Percentiles rank a stretch among this genome's conserved stretches.
phyloP scores from a whole-genome alignment of 2,888 invertebrate genomes.

The Thereva nobilitata region DNA sequence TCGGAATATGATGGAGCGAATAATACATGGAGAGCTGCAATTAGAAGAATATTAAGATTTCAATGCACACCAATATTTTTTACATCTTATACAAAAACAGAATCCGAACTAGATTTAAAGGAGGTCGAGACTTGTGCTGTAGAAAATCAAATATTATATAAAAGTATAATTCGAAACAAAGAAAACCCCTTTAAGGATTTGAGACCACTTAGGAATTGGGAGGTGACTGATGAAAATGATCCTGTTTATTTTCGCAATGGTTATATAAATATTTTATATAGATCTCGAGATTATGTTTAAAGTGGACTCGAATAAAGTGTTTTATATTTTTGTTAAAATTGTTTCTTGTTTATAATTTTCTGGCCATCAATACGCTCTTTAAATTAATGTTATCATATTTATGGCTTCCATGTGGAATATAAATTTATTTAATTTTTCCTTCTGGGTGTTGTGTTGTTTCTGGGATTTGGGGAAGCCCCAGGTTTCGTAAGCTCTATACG shows the following conservation, averaged over 20 bases:
- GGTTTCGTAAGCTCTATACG: too few relatives aligned
- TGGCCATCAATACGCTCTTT: too few relatives aligned
- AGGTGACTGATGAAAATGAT: slow-evolving; percentile 44
- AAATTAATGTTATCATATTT: too few relatives aligned
- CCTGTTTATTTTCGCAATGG: slow-evolving; percentile 50
- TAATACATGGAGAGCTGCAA: slow-evolving; percentile 44
- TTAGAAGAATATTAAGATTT: slow-evolving; percentile 45
- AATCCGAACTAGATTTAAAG: slow-evolving; percentile 47
- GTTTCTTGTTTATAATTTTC: too few relatives aligned
- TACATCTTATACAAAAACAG: slow-evolving; percentile 49
- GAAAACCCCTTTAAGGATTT: slow-evolving; percentile 51
- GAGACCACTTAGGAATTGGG: slow-evolving; percentile 48
- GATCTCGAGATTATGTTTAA: too few relatives aligned
- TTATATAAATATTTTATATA: slow-evolving; percentile 48
- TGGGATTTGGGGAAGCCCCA: too few relatives aligned
- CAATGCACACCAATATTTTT: slow-evolving; percentile 50
- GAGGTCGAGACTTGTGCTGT: slow-evolving; percentile 45
- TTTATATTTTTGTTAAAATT: too few relatives aligned
- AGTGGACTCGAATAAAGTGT: too few relatives aligned
- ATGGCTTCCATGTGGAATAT: too few relatives aligned
- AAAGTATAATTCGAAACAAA: slow-evolving; percentile 26
- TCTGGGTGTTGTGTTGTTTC: too few relatives aligned
- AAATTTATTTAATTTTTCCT: too few relatives aligned
- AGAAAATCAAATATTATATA: not conserved
- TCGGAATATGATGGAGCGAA: slow-evolving; percentile 40